These are phyloP conservation scores for Loris lydekkerianus DNA, from an alignment of 2,797 vertebrate species.

Conservation along the genomic window DNA sequence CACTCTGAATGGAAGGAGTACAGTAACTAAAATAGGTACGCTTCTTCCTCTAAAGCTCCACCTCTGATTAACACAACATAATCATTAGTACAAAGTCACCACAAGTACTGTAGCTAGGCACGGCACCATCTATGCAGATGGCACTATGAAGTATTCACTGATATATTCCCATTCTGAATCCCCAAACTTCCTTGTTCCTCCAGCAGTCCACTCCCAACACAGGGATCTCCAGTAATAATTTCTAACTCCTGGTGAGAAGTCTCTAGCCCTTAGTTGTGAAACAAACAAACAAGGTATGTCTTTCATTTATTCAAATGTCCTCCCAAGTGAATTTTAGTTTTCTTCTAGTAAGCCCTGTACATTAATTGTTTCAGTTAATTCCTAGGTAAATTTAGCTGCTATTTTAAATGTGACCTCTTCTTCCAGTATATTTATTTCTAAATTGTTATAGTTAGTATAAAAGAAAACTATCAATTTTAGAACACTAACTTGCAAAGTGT, in stretches of 20 bases:
- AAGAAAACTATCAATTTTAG: constrained; percentile 35
- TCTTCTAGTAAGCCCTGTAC: neutral
- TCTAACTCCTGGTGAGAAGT: neutral
- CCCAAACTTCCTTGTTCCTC: neutral
- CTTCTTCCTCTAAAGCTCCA: neutral
- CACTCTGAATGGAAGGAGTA: neutral
- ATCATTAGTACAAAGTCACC: neutral
- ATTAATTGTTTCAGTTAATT: constrained; percentile 49
- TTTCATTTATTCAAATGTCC: constrained; percentile 44
- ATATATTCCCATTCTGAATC: neutral
- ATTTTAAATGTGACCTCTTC: constrained; percentile 31
- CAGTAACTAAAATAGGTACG: constrained; percentile 34
- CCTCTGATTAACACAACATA: neutral
- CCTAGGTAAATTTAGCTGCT: constrained; percentile 25
- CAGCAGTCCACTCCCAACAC: neutral
- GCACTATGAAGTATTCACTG: neutral
- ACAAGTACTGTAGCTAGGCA: neutral
- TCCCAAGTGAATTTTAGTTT: neutral
- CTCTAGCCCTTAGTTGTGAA: neutral
- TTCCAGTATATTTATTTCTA: constrained; percentile 49
- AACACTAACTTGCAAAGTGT: constrained; percentile 40
- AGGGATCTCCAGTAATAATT: neutral
- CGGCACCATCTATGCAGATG: neutral
- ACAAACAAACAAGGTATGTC: neutral
- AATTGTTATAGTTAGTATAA: constrained; percentile 39